phyloP scores from a whole-genome alignment of 2,797 vertebrate species.

The Coranthus polyacanthus region DNA sequence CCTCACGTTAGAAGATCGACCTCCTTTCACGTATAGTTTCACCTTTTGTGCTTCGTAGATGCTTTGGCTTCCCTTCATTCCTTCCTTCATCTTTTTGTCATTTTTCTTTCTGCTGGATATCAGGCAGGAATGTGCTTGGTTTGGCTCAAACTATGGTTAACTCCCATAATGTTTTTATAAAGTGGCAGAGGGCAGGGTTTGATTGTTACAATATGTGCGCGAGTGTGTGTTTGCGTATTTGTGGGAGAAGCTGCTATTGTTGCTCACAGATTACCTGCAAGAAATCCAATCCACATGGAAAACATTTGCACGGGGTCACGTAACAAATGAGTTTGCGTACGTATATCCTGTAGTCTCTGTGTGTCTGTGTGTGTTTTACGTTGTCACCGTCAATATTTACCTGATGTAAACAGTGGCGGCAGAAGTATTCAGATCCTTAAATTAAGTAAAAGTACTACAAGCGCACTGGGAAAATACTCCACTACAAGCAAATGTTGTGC shows the following conservation, averaged over 20 bases:
- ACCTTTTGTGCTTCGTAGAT: not conserved
- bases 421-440: no score
- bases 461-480: no score
- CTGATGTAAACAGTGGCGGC: no score
- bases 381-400: no score
- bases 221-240: not conserved
- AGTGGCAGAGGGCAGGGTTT: constrained; percentile 39
- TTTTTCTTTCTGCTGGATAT: constrained; percentile 28
- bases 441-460: no score
- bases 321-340: constrained; percentile 13
- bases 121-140: constrained; percentile 70
- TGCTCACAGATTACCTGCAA: not conserved
- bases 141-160: constrained; percentile 58
- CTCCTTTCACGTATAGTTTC: no score
- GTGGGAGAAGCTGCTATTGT: no score
- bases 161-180: constrained; percentile 54
- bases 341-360: constrained; percentile 17
- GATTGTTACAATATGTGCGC: constrained; percentile 52
- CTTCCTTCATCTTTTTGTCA: constrained; percentile 14
- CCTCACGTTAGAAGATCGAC: constrained; percentile 1
- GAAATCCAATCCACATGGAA: constrained; percentile 1
- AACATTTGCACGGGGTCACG: constrained; percentile 4
- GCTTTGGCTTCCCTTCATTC: constrained; percentile 23
- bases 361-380: no score
- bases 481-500: no score